phyloP scores from a whole-genome alignment of 1,140 invertebrate species.

The Vanessa atalanta region DNA sequence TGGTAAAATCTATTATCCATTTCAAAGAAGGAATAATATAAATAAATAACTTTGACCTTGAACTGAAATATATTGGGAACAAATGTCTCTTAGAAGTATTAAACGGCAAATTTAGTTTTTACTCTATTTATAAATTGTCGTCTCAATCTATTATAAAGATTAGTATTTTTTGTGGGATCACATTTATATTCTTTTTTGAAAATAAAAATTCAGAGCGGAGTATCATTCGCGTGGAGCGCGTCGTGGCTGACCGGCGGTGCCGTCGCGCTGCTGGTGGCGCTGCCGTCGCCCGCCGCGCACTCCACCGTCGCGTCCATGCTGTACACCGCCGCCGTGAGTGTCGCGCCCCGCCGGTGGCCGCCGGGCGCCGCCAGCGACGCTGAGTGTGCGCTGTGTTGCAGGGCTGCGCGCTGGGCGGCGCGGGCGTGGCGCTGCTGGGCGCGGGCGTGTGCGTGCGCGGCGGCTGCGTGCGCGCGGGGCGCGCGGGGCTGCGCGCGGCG shows the following conservation, averaged over 20 bases:
- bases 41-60: too few relatives aligned
- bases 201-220: slow-evolving; percentile 38
- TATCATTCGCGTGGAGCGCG: slow-evolving; percentile 52
- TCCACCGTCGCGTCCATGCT: slow-evolving; percentile 47
- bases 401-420: slow-evolving; percentile 34
- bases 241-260: slow-evolving; percentile 52
- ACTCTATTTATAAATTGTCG: too few relatives aligned
- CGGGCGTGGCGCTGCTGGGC: slow-evolving; percentile 39
- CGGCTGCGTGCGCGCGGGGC: slow-evolving; percentile 31
- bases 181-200: background rate
- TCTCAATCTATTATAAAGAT: too few relatives aligned
- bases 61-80: too few relatives aligned
- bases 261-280: slow-evolving; percentile 50
- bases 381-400: slow-evolving; percentile 3
- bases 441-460: slow-evolving; percentile 34
- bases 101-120: too few relatives aligned
- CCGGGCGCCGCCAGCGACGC: too few relatives aligned
- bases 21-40: too few relatives aligned
- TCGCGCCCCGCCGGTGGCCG: background rate
- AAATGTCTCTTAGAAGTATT: too few relatives aligned
- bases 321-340: slow-evolving; percentile 47
- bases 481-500: slow-evolving; percentile 31
- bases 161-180: too few relatives aligned
- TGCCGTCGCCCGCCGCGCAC: slow-evolving; percentile 49
- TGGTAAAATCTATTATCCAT: too few relatives aligned